phyloP scores from a whole-genome alignment of 2,113 vertebrate species.

The Megalops atlanticus region DNA sequence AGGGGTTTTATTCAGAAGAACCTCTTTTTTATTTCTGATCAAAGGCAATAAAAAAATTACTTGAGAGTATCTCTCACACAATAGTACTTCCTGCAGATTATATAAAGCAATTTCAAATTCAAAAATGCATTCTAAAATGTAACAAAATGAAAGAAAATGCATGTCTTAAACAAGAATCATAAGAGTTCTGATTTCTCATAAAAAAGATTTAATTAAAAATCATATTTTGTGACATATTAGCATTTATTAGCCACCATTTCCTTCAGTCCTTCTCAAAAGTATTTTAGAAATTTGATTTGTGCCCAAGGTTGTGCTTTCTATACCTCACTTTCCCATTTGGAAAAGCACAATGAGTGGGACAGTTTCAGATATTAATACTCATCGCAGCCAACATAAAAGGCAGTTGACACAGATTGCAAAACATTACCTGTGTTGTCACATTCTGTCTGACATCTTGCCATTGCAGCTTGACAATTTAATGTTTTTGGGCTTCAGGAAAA shows the following conservation, averaged over 20 bases:
- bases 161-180: background rate
- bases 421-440: background rate
- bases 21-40: background rate
- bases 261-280: background rate
- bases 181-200: background rate
- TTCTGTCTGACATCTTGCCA: background rate
- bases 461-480: conserved; percentile 7
- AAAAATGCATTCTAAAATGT: background rate
- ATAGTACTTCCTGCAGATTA: background rate
- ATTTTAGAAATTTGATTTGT: background rate
- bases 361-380: conserved; percentile 1
- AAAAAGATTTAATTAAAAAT: background rate
- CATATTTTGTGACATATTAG: background rate
- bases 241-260: background rate
- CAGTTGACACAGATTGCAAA: conserved; percentile 8
- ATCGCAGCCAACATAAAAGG: background rate
- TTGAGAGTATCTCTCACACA: background rate
- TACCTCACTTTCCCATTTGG: background rate
- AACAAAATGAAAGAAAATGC: background rate
- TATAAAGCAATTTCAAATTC: background rate
- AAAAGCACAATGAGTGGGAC: background rate
- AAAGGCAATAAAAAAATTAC: background rate
- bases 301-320: background rate
- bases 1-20: conserved; percentile 43
- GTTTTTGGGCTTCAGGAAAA: background rate